Evolutionary conservation across 1,140 invertebrate species (phyloP).

Genomic region (Lysiphlebus fabarum): DNA sequence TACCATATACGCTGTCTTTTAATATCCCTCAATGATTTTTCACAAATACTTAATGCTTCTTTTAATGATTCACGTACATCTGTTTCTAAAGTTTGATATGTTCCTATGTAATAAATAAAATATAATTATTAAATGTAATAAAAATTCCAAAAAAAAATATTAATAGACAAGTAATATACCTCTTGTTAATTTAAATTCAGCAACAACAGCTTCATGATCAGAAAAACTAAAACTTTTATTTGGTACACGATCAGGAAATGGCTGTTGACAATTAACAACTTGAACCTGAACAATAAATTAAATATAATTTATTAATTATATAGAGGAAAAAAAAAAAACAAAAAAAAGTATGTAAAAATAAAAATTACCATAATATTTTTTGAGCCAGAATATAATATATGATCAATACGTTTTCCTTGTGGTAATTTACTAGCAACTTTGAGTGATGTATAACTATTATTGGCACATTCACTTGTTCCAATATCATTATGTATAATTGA

Average conservation of each 20-base stretch:
- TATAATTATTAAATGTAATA: slow-evolving; percentile 16
- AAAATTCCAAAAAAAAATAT: too few species aligned
- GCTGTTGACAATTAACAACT: slow-evolving; percentile 64
- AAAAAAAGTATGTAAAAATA: slow-evolving; percentile 3
- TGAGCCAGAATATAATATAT: slow-evolving; percentile 73
- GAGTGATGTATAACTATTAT: slow-evolving; percentile 76
- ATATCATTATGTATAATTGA: slow-evolving; percentile 35
- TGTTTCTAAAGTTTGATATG: slow-evolving; percentile 24
- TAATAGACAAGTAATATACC: too few species aligned
- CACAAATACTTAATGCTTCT: slow-evolving; percentile 62
- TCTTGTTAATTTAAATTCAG: slow-evolving; percentile 58
- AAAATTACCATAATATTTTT: slow-evolving; percentile 52
- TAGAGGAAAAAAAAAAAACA: slow-evolving; percentile 2
- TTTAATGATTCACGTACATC: slow-evolving; percentile 56
- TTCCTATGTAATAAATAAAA: slow-evolving; percentile 23
- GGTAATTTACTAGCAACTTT: slow-evolving; percentile 59
- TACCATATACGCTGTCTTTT: slow-evolving; percentile 61
- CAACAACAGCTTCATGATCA: slow-evolving; percentile 86
- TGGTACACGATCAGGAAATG: slow-evolving; percentile 72
- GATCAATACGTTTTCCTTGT: slow-evolving; percentile 85
- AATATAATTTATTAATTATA: slow-evolving; percentile 29
- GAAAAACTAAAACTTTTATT: slow-evolving; percentile 75
- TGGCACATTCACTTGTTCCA: slow-evolving; percentile 76
- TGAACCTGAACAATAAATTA: slow-evolving; percentile 55
- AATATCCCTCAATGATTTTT: slow-evolving; percentile 58